Conservation (phyloP, 2,797 vertebrate species). For the Rhyacichthys aspro region DNA sequence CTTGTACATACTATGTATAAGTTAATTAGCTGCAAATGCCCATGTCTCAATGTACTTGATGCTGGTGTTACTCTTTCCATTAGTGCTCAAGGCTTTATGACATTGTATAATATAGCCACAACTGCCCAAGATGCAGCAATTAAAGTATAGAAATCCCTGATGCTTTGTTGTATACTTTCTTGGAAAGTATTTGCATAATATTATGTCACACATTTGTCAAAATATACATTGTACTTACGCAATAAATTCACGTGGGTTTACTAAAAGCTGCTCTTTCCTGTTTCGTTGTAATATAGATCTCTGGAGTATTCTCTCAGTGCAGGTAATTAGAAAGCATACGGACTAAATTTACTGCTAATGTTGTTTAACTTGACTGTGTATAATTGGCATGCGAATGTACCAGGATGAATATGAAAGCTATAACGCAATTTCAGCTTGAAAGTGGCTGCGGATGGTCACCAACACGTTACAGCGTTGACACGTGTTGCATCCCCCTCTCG, state of each 20-base stretch:
- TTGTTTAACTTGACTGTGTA: too few relatives aligned
- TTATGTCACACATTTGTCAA: constrained; percentile 8
- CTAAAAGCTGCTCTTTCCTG: constrained; percentile 10
- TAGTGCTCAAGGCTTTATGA: constrained; percentile 4
- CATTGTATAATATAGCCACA: constrained; percentile 5
- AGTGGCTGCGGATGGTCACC: too few relatives aligned
- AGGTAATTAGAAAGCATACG: too few relatives aligned
- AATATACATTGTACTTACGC: constrained; percentile 8
- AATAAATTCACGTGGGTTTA: constrained; percentile 26
- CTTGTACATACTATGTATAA: not conserved
- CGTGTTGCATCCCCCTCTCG: constrained; percentile 31
- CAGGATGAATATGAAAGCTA: not conserved
- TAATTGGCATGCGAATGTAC: too few relatives aligned
- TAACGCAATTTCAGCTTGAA: too few relatives aligned
- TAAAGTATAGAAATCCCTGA: not conserved
- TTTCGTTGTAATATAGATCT: not conserved
- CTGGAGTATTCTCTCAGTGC: too few relatives aligned
- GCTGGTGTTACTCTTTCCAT: constrained; percentile 10
- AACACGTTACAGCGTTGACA: not conserved
- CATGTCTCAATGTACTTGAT: not conserved
- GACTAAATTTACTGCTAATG: too few relatives aligned
- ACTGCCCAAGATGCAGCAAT: constrained; percentile 2
- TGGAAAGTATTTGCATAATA: not conserved
- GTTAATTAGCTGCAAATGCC: too few relatives aligned
- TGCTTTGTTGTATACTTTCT: constrained; percentile 10